phyloP scores from a whole-genome alignment of 53 echinoderm and acorn worm species.

The Echinometra lucunter region DNA sequence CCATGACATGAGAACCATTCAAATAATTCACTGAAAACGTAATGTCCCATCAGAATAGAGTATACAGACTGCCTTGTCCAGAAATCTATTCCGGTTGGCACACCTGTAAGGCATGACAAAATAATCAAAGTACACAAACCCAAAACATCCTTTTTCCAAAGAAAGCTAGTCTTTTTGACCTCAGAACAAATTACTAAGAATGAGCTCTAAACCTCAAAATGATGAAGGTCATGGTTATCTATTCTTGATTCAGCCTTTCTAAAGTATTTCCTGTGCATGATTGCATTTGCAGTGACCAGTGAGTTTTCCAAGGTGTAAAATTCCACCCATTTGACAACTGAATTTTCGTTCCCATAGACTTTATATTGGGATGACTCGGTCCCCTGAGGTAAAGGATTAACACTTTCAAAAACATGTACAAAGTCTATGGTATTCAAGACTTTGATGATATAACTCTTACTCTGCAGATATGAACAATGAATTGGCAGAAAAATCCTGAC shows the following conservation, averaged over 20 bases:
- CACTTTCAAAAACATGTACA: too few relatives aligned
- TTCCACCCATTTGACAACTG: background rate
- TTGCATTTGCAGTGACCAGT: background rate
- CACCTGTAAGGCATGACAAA: background rate
- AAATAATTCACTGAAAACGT: too few relatives aligned
- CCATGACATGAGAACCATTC: too few relatives aligned
- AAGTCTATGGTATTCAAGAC: too few relatives aligned
- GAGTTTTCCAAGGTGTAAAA: background rate
- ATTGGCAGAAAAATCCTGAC: background rate
- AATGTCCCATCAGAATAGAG: too few relatives aligned
- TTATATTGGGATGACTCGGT: too few relatives aligned
- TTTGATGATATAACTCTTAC: background rate
- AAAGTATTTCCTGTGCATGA: slow-evolving; percentile 13
- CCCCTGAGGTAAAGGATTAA: too few relatives aligned
- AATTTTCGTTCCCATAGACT: too few relatives aligned
- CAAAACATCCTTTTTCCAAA: slow-evolving; percentile 3
- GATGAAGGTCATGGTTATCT: slow-evolving; percentile 37
- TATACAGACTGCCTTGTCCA: too few relatives aligned
- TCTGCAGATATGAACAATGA: background rate
- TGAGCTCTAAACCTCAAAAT: slow-evolving; percentile 23
- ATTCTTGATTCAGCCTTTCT: slow-evolving; percentile 1
- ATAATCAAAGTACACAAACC: background rate
- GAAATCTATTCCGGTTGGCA: too few relatives aligned
- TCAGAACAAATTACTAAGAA: background rate
- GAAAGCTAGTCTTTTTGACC: slow-evolving; percentile 35